phyloP scores from a whole-genome alignment of 2,888 invertebrate species.

The Chrysodeixis includens region DNA sequence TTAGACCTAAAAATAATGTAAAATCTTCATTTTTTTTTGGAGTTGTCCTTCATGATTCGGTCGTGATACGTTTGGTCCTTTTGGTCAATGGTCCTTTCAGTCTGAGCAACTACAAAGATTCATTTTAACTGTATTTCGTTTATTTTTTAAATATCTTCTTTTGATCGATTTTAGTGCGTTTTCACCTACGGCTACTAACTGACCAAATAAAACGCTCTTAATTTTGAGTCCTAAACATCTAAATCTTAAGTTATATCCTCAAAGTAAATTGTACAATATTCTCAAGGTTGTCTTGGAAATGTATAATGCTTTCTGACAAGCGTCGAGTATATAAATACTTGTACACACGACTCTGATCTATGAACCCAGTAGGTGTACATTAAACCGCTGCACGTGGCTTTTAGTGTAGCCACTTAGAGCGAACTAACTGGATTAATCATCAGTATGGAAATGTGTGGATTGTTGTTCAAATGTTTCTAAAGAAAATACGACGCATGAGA shows the following conservation, averaged over 20 bases:
- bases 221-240: too few relatives aligned
- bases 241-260: too few relatives aligned
- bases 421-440: slow-evolving; percentile 51
- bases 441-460: slow-evolving; percentile 30
- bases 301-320: slow-evolving; percentile 7
- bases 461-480: slow-evolving; percentile 7
- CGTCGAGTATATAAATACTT: not conserved
- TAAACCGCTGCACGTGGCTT: slow-evolving; percentile 51
- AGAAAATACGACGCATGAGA: slow-evolving; percentile 8
- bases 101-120: too few relatives aligned
- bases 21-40: too few relatives aligned
- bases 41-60: too few relatives aligned
- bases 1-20: not conserved
- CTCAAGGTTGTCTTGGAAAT: not conserved
- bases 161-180: too few relatives aligned
- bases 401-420: slow-evolving; percentile 21
- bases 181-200: too few relatives aligned
- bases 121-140: too few relatives aligned
- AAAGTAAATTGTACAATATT: not conserved
- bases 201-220: too few relatives aligned
- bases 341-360: slow-evolving; percentile 43
- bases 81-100: too few relatives aligned
- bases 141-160: too few relatives aligned
- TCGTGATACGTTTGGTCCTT: too few relatives aligned
- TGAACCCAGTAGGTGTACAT: slow-evolving; percentile 47